Evolutionary conservation across 2,797 vertebrate genomes (phyloP).

Genomic region (Leuciscus waleckii): DNA sequence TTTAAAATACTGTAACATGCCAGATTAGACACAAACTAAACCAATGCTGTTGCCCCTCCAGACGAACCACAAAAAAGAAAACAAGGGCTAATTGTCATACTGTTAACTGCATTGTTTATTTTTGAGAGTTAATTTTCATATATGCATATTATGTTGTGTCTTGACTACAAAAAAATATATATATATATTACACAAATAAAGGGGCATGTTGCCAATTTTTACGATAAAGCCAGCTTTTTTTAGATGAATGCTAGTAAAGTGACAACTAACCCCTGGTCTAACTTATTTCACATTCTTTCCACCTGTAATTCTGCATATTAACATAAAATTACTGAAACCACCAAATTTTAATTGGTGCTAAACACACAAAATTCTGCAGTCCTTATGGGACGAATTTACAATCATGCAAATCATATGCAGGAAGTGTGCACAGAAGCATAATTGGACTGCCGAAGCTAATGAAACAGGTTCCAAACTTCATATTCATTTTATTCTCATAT

Average conservation of each 20-base stretch:
- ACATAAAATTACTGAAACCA: background rate
- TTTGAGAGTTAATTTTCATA: background rate
- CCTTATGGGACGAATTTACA: background rate
- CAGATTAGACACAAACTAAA: background rate
- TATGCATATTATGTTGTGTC: background rate
- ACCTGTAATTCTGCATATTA: background rate
- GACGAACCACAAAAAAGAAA: background rate
- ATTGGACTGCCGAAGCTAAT: constrained; percentile 15
- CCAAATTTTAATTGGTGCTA: background rate
- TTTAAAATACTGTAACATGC: background rate
- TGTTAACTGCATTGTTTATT: background rate
- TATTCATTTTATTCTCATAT: constrained; percentile 27
- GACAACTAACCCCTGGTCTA: background rate
- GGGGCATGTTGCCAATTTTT: background rate
- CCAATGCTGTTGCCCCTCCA: background rate
- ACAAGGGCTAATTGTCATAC: background rate
- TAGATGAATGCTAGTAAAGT: too few species aligned
- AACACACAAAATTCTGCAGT: background rate
- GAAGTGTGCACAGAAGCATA: constrained; percentile 4
- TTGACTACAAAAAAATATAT: background rate
- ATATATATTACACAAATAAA: background rate
- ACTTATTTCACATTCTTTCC: background rate
- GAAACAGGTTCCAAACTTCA: constrained; percentile 5
- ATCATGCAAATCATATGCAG: constrained; percentile 31
- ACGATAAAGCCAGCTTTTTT: too few species aligned